Evolutionary conservation across 2,797 vertebrate genomes (phyloP), one percentile per base, ranked within the genome.

Genomic region (Molossus molossus): DNA sequence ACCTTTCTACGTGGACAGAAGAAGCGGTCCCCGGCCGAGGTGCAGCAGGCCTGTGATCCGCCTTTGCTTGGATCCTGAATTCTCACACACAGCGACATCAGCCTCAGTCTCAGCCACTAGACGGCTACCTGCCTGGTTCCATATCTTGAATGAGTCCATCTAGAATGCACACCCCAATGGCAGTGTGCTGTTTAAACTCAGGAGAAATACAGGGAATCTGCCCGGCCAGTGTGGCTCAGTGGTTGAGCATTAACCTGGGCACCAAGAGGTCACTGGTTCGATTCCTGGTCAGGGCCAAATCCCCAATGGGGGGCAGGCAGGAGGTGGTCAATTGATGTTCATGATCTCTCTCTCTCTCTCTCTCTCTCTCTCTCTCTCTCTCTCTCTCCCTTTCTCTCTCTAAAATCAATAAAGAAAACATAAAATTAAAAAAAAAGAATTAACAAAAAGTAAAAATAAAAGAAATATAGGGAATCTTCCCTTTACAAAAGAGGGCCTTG

Each of bases 31-130:
- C 2, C 0, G 15, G 25, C 3, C 2, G 21, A 14, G 48, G 3
- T 0, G 25, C 17, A 10, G 65, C 29, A 5, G 10, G 33, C 1
- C 0, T 23, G 40, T 6, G 75, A 14, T 2, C 4, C 0, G 5
- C 9, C 7, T 11, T 18, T 21, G 37, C 67, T 20, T 53, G 21
- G 45, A n/a, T 53, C 67, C 62, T 37, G 29, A 37, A 1, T 40
- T 27, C 29, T 45, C 4, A 9, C 3, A 12, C 6, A 23, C 20
- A 9, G 79, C 2, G 27, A 55, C 14, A 15, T 23, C 9, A 48
- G 23, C 23, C n/a, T 83, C 37, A 29, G 10, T 84, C 3, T 13
- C 6, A 23, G 53, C 17, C 18, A 15, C 0, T 0, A 50, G 62
- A 27, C 15, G 18, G 27, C n/a, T n/a, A 23, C 8, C 15, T 57